A percentile compares a stretch with the other conserved stretches of the same genome.
These are phyloP conservation scores for Oreonectes daqikongensis DNA, from an alignment of 2,797 vertebrate genomes.

Conservation along the genomic window DNA sequence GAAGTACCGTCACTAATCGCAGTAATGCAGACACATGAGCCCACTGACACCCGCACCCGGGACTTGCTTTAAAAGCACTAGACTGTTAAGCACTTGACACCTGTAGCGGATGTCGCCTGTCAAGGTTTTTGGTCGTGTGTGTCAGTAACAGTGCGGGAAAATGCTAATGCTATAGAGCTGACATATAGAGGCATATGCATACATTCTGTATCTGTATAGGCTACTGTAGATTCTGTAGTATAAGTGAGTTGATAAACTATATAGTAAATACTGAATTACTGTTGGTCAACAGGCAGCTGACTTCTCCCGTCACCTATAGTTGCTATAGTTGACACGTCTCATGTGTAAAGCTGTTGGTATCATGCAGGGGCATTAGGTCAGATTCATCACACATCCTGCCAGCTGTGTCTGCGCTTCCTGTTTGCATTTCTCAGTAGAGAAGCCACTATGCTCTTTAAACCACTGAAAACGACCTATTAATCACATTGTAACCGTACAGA, in stretches of 20 bases:
- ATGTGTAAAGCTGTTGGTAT: slow-evolving; percentile 20
- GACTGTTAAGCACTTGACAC: slow-evolving; percentile 28
- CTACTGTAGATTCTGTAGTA: too few species aligned
- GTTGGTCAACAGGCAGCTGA: slow-evolving; percentile 22
- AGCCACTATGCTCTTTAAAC: too few species aligned
- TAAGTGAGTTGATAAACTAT: too few species aligned
- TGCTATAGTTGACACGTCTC: slow-evolving; percentile 13
- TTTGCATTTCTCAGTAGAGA: slow-evolving; percentile 9
- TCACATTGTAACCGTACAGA: too few species aligned
- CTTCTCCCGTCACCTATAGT: background rate
- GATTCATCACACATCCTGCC: slow-evolving; percentile 25
- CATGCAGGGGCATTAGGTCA: slow-evolving; percentile 20
- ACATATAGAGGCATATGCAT: too few species aligned
- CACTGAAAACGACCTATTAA: too few species aligned
- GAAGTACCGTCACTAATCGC: slow-evolving; percentile 18
- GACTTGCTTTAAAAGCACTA: slow-evolving; percentile 3
- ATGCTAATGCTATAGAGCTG: background rate
- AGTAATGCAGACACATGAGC: slow-evolving; percentile 36
- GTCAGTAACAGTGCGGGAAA: background rate
- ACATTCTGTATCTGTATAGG: too few species aligned
- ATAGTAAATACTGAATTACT: background rate
- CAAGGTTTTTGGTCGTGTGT: background rate
- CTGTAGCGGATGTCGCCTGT: slow-evolving; percentile 34
- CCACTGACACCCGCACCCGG: background rate
- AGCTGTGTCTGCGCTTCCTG: slow-evolving; percentile 36